These are phyloP conservation scores for Drosophila bipectinata DNA, from an alignment of 1,140 invertebrate species.

Conservation along the genomic window DNA sequence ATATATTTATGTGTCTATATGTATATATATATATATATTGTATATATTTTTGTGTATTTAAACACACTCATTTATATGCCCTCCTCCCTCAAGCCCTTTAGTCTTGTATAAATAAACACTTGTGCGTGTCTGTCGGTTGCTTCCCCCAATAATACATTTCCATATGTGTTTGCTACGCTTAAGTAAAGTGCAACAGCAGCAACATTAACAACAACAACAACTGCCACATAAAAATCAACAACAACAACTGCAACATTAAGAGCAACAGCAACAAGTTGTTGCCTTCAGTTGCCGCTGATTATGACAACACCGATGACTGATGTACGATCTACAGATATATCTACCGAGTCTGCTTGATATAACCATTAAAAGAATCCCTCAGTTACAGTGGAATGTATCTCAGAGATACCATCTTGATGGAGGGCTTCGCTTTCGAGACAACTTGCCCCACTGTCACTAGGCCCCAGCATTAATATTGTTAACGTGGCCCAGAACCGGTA, in stretches of 20 bases:
- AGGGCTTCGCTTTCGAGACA: no score
- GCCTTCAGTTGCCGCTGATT: slow-evolving; percentile 55
- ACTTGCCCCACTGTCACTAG: neutral
- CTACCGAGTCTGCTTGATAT: slow-evolving; percentile 33
- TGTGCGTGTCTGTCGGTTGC: slow-evolving; percentile 47
- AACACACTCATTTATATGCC: no score
- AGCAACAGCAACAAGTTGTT: slow-evolving; percentile 51
- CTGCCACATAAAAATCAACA: neutral
- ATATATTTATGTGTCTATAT: slow-evolving; percentile 21
- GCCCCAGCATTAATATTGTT: neutral
- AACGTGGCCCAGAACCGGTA: slow-evolving; percentile 5
- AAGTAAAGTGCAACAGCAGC: slow-evolving; percentile 62
- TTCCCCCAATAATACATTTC: slow-evolving; percentile 5
- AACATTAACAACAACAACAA: neutral
- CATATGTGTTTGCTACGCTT: slow-evolving; percentile 22
- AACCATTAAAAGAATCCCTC: slow-evolving; percentile 40
- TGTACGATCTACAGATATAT: slow-evolving; percentile 8
- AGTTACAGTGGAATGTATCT: slow-evolving; percentile 5
- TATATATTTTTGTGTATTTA: no score
- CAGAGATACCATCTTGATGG: neutral
- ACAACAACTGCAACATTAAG: neutral
- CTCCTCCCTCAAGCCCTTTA: no score
- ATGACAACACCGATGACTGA: slow-evolving; percentile 57
- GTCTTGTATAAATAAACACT: slow-evolving; percentile 65
- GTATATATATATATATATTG: slow-evolving; percentile 11